These are phyloP conservation scores for Narcine bancroftii DNA, from an alignment of 2,113 vertebrate species.

Conservation along the genomic window DNA sequence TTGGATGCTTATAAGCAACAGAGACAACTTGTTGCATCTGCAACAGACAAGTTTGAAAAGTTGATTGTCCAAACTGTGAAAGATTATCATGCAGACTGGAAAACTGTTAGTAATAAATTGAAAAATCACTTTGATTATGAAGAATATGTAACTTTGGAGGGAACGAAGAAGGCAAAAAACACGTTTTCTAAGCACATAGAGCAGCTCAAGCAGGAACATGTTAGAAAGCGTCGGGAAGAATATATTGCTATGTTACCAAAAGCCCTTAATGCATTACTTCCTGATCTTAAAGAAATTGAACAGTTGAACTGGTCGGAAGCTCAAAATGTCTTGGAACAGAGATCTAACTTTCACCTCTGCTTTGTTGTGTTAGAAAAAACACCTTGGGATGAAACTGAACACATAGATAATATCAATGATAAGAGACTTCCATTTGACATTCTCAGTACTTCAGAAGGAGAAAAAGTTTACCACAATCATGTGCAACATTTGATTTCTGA, in stretches of 20 bases:
- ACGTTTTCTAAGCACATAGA: conserved; percentile 90
- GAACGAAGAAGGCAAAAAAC: conserved; percentile 83
- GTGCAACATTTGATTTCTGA: conserved; percentile 89
- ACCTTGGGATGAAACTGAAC: conserved; percentile 93
- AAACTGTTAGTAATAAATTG: conserved; percentile 79
- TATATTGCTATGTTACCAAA: conserved; percentile 89
- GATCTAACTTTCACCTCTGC: conserved; percentile 82
- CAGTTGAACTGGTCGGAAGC: conserved; percentile 83
- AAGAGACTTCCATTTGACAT: conserved; percentile 93
- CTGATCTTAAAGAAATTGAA: conserved; percentile 86
- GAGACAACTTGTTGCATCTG: conserved; percentile 79
- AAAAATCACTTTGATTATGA: conserved; percentile 89
- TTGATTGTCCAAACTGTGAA: conserved; percentile 78
- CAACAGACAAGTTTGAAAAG: conserved; percentile 89
- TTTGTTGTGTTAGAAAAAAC: conserved; percentile 87
- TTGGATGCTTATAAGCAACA: conserved; percentile 90
- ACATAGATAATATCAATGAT: conserved; percentile 87
- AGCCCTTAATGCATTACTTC: conserved; percentile 84
- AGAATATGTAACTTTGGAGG: conserved; percentile 89
- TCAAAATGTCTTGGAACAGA: conserved; percentile 78
- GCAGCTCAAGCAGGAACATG: conserved; percentile 93
- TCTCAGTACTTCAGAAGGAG: conserved; percentile 75
- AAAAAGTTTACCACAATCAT: conserved; percentile 88
- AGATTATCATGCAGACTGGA: conserved; percentile 95
- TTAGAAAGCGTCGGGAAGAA: conserved; percentile 85